Conservation (phyloP, 2,113 vertebrate species). For the Cryptomyrus ogoouensis region DNA sequence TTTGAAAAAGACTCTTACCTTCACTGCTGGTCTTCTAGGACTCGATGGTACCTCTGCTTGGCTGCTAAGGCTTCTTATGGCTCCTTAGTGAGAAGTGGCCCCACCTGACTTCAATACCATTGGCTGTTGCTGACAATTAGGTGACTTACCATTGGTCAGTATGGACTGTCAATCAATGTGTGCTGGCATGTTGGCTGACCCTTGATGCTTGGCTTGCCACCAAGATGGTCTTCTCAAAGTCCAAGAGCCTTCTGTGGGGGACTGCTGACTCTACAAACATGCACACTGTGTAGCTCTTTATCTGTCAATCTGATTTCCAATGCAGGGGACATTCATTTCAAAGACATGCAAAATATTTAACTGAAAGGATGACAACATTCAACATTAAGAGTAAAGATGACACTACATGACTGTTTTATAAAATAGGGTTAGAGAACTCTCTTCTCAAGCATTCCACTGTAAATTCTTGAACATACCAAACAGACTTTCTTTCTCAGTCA, state of each 20-base stretch:
- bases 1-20: slow-evolving; percentile 43
- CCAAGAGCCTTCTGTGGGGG: slow-evolving; percentile 37
- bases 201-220: slow-evolving; percentile 46
- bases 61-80: slow-evolving; percentile 41
- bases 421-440: neutral
- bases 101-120: neutral
- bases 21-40: slow-evolving; percentile 36
- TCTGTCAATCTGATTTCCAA: slow-evolving; percentile 12
- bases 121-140: neutral
- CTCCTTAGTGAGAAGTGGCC: neutral
- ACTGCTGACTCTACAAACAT: slow-evolving; percentile 14
- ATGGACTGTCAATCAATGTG: neutral
- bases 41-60: slow-evolving; percentile 38
- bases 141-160: neutral
- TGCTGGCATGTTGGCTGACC: slow-evolving; percentile 31
- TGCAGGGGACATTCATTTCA: neutral
- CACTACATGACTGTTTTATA: neutral
- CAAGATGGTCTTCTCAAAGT: slow-evolving; percentile 46
- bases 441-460: neutral
- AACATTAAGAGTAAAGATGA: neutral
- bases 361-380: neutral
- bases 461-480: neutral
- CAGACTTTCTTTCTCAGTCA: neutral
- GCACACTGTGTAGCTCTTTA: slow-evolving; percentile 18
- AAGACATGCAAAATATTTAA: slow-evolving; percentile 2